Percentiles rank a stretch among this genome's conserved stretches.
Conservation (phyloP, 2,888 invertebrate genomes). For the Bibio marci region DNA sequence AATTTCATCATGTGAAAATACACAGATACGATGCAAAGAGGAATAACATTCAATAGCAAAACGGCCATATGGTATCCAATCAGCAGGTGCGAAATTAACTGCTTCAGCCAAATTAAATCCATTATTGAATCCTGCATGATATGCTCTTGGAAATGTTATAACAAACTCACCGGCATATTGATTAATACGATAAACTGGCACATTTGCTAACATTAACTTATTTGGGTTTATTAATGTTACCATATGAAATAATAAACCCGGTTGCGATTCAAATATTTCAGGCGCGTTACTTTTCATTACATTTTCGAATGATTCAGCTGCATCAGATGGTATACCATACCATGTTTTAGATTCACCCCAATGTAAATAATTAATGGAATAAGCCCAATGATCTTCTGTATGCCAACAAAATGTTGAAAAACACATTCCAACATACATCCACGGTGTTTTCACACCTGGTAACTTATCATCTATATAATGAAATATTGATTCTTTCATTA, state of each 20-base stretch:
- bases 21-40: constrained; percentile 79
- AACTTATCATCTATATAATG: constrained; percentile 96
- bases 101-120: constrained; percentile 99
- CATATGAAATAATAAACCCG: constrained; percentile 92
- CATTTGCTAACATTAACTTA: constrained; percentile 72
- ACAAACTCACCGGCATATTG: constrained; percentile 98
- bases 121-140: constrained; percentile 99
- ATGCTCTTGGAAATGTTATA: constrained; percentile 97
- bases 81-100: constrained; percentile 97
- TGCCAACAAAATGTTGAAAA: constrained; percentile 99
- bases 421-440: constrained; percentile 99
- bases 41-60: constrained; percentile 92
- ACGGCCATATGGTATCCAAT: constrained; percentile 93
- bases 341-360: constrained; percentile 94
- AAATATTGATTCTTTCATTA: constrained; percentile 83
- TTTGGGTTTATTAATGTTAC: constrained; percentile 99
- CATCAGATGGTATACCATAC: constrained; percentile 92
- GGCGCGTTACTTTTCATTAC: constrained; percentile 95
- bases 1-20: constrained; percentile 97
- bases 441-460: constrained; percentile 97
- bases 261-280: constrained; percentile 87
- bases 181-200: constrained; percentile 68
- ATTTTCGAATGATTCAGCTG: constrained; percentile 85
- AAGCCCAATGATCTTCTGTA: constrained; percentile 99
- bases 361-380: constrained; percentile 98